A percentile compares a stretch with the other conserved stretches of the same genome.
Conservation (phyloP, 2,888 invertebrate species). For the Pammene fasciana region DNA sequence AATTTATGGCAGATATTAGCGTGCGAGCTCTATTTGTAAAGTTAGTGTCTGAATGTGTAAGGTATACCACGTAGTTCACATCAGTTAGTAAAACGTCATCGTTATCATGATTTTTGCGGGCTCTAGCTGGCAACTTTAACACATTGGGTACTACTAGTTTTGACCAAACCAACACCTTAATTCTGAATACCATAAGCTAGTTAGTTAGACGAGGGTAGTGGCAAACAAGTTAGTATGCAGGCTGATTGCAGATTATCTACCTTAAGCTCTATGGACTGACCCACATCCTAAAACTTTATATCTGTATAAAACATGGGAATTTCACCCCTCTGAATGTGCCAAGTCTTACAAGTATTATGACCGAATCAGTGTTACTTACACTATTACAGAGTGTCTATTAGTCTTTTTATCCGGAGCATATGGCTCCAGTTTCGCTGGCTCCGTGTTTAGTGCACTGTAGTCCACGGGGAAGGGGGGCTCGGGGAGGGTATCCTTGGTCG, state of each 20-base stretch:
- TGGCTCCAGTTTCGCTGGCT: slow-evolving; percentile 87
- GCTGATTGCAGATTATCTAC: background rate
- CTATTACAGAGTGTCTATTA: slow-evolving; percentile 87
- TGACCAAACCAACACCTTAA: background rate
- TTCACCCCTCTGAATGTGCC: background rate
- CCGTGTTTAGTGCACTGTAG: slow-evolving; percentile 89
- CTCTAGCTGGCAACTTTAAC: background rate
- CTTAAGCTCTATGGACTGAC: slow-evolving; percentile 22
- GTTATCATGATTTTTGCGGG: background rate
- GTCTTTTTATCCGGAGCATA: slow-evolving; percentile 87
- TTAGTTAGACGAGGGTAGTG: background rate
- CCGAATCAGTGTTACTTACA: slow-evolving; percentile 59
- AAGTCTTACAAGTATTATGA: background rate
- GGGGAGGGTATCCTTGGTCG: slow-evolving; percentile 80
- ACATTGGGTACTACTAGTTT: no score
- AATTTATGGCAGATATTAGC: slow-evolving; percentile 3
- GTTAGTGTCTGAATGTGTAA: no score
- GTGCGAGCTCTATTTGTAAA: background rate
- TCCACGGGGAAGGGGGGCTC: slow-evolving; percentile 88
- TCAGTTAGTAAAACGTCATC: background rate
- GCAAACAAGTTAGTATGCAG: background rate
- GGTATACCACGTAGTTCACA: background rate
- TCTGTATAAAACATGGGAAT: slow-evolving; percentile 1
- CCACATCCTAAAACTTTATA: background rate
- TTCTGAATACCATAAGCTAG: background rate